Base-by-base conservation (phyloP, 2,113 vertebrate genomes). In the Parus major region DNA sequence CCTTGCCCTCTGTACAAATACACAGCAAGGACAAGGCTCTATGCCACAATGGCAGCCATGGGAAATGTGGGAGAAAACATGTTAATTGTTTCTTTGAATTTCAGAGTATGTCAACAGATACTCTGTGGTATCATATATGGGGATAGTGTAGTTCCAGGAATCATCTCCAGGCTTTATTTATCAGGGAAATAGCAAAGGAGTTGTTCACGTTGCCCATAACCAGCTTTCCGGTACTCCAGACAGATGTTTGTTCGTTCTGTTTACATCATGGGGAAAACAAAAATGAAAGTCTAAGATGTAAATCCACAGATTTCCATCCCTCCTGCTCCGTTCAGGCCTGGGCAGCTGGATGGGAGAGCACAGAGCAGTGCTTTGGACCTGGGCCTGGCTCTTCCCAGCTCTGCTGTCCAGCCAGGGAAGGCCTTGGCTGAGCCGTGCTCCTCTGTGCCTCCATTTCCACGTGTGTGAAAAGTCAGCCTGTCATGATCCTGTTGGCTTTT, bases 211-310 rank as follows among this genome's bases (percentile, higher is more conserved):
- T 92, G 60, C 68, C 88, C 88, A 88, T 90, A 88, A 92, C 66
- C 55, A 66, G 95, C 64, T 59, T 93, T 90, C 63, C 0, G 6
- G 55, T 33, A 66, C 63, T 72, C 70, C 70, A 76, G 41, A 42
- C 5, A 4, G 77, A 39, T 86, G 81, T 61, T 88, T 90, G 41
- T 28, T 55, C 2, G 0, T 66, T 92, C 46, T 88, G 46, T 93
- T 93, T 86, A 77, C 20, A 13, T 63, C 4, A 1, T 6, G 27
- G 46, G 57, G 59, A 69, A 81, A 90, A 59, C 55, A 90, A 75
- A 92, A 92, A 93, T 15, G 41, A 80, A 96, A 94, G 59, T 81
- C 80, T 59, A 21, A 70, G 76, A 61, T 86, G 52, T 31, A 61
- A 63, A 70, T 81, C n/a, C 65, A 46, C 42, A 35, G 64, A 72